A percentile compares a stretch with the other conserved stretches of the same genome.
These are phyloP conservation scores for Discoglossus pictus DNA, from an alignment of 2,797 vertebrate genomes.

Conservation along the genomic window DNA sequence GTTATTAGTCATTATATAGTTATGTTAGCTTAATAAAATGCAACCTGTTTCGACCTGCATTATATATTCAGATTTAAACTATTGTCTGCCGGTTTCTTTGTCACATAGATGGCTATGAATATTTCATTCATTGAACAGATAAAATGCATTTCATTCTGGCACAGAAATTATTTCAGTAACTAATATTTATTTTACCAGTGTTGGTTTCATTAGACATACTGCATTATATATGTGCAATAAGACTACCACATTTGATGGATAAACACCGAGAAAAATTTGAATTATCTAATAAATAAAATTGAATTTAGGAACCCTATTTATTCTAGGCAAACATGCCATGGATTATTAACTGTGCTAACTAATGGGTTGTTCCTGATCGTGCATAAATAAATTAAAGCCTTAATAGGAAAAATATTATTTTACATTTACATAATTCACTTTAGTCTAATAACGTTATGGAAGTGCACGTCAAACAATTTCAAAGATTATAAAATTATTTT, in stretches of 20 bases:
- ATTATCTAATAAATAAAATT: constrained; percentile 76
- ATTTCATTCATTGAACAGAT: constrained; percentile 64
- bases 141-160: constrained; percentile 56
- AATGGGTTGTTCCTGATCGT: constrained; percentile 66
- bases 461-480: constrained; percentile 10
- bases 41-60: neutral
- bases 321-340: constrained; percentile 70
- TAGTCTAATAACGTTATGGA: constrained; percentile 42
- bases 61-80: neutral
- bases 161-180: constrained; percentile 68
- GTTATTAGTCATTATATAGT: too few relatives aligned
- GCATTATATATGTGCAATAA: constrained; percentile 73
- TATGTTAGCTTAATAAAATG: too few relatives aligned
- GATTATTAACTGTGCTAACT: constrained; percentile 72
- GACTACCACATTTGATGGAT: constrained; percentile 69
- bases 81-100: constrained; percentile 45
- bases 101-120: constrained; percentile 49
- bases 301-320: constrained; percentile 65
- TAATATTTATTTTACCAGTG: constrained; percentile 76
- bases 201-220: constrained; percentile 74
- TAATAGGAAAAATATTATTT: constrained; percentile 59
- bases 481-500: constrained; percentile 11
- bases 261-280: constrained; percentile 68
- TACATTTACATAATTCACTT: constrained; percentile 51
- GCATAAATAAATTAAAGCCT: constrained; percentile 66